A percentile compares a stretch with the other conserved stretches of the same genome.
Conservation (phyloP, 1,140 invertebrate species). For the Drosophila grimshawi region DNA sequence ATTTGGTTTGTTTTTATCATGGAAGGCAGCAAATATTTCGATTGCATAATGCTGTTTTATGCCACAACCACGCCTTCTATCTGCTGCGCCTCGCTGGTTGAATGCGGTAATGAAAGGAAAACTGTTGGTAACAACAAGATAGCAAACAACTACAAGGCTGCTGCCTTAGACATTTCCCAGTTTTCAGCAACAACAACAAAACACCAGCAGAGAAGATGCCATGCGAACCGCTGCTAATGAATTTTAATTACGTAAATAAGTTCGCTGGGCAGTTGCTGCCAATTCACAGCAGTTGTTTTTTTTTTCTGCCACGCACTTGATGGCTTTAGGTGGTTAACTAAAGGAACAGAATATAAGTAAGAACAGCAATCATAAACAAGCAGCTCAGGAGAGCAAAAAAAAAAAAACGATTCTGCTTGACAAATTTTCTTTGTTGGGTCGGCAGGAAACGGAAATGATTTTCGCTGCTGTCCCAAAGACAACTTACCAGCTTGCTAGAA, state of each 20-base stretch:
- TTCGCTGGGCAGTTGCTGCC: slow-evolving; percentile 44
- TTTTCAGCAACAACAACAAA: slow-evolving; percentile 8
- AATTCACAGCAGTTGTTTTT: not conserved
- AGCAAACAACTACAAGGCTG: slow-evolving; percentile 1
- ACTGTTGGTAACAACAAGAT: slow-evolving; percentile 8
- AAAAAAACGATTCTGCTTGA: not conserved
- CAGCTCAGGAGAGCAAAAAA: slow-evolving; percentile 3
- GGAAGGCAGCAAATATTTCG: not conserved
- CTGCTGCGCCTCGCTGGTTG: slow-evolving; percentile 1
- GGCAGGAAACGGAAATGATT: slow-evolving; percentile 58
- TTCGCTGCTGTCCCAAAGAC: not conserved
- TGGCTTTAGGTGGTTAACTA: slow-evolving; percentile 3
- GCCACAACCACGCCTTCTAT: not conserved
- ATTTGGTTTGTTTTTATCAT: slow-evolving; percentile 5
- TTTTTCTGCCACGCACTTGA: slow-evolving; percentile 8
- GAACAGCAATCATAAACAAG: slow-evolving; percentile 15
- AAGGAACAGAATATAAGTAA: not conserved
- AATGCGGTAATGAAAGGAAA: slow-evolving; percentile 29
- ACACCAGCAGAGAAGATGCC: not conserved
- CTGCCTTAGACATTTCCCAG: slow-evolving; percentile 19
- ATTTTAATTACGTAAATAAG: slow-evolving; percentile 72
- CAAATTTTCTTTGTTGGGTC: slow-evolving; percentile 40
- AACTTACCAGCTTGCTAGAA: not conserved
- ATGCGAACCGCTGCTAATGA: slow-evolving; percentile 51
- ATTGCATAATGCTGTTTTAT: slow-evolving; percentile 13